phyloP scores from a whole-genome alignment of 2,797 vertebrate genomes.

The Lateolabrax maculatus region DNA sequence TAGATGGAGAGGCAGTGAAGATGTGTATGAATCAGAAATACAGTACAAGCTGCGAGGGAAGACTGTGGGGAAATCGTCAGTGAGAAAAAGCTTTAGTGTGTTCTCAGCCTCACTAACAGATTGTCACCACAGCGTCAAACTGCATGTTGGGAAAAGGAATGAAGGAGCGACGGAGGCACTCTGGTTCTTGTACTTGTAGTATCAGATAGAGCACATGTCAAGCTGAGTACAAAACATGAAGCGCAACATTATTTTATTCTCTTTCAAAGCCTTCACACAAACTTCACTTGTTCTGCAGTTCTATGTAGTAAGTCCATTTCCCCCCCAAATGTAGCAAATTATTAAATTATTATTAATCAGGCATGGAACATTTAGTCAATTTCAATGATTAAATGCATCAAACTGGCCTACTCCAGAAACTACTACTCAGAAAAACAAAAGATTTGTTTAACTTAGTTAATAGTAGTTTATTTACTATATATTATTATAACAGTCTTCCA shows the following conservation, averaged over 20 bases:
- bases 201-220: constrained; percentile 39
- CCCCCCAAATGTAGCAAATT: too few relatives aligned
- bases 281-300: not conserved
- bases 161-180: constrained; percentile 1
- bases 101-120: constrained; percentile 44
- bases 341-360: too few relatives aligned
- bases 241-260: not conserved
- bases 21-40: constrained; percentile 38
- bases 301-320: not conserved
- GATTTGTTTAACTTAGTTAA: too few relatives aligned
- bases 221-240: constrained; percentile 17
- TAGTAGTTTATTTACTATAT: too few relatives aligned
- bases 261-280: not conserved
- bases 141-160: constrained; percentile 32
- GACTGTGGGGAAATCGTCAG: constrained; percentile 36
- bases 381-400: too few relatives aligned
- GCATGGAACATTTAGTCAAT: too few relatives aligned
- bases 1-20: constrained; percentile 10
- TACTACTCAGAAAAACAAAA: too few relatives aligned
- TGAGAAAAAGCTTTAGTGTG: constrained; percentile 27
- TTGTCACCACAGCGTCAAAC: constrained; percentile 49
- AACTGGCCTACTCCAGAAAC: too few relatives aligned
- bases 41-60: constrained; percentile 10
- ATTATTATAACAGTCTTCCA: too few relatives aligned
- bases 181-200: constrained; percentile 27